Evolutionary conservation across 2,888 invertebrate species (phyloP).

Genomic region (Scrobipalpa atriplicella): DNA sequence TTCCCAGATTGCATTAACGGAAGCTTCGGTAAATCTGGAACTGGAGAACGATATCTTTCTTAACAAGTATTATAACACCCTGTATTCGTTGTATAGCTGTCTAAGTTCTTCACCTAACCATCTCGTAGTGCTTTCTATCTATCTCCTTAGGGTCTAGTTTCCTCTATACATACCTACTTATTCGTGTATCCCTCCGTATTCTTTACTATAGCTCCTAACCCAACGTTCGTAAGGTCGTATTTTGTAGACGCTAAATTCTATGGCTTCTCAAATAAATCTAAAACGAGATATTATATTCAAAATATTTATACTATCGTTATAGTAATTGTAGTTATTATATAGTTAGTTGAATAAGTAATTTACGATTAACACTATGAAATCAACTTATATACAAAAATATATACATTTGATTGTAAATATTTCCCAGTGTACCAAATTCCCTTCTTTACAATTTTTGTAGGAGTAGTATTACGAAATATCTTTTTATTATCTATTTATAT

Average conservation of each 20-base stretch:
- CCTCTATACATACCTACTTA: constrained; percentile 52
- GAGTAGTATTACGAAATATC: constrained; percentile 51
- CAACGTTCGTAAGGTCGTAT: constrained; percentile 55
- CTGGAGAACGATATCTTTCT: not conserved
- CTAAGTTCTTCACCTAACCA: constrained; percentile 31
- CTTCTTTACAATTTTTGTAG: constrained; percentile 82
- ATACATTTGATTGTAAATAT: constrained; percentile 74
- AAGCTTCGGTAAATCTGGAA: too few species aligned
- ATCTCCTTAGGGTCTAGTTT: constrained; percentile 24
- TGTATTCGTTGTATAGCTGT: constrained; percentile 34
- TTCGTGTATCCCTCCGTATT: constrained; percentile 61
- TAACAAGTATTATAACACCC: not conserved
- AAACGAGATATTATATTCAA: constrained; percentile 76
- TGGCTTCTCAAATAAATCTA: constrained; percentile 61
- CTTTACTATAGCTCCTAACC: constrained; percentile 55
- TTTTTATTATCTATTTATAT: constrained; percentile 40
- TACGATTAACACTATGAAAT: constrained; percentile 60
- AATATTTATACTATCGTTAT: constrained; percentile 79
- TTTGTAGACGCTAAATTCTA: constrained; percentile 58
- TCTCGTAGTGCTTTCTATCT: constrained; percentile 21
- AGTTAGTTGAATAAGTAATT: constrained; percentile 44
- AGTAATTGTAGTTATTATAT: constrained; percentile 68
- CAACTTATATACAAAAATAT: constrained; percentile 79
- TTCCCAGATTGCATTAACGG: too few species aligned
- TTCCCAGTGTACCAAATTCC: constrained; percentile 78